Conservation (phyloP, 1,140 invertebrate species). For the Nymphalis io region DNA sequence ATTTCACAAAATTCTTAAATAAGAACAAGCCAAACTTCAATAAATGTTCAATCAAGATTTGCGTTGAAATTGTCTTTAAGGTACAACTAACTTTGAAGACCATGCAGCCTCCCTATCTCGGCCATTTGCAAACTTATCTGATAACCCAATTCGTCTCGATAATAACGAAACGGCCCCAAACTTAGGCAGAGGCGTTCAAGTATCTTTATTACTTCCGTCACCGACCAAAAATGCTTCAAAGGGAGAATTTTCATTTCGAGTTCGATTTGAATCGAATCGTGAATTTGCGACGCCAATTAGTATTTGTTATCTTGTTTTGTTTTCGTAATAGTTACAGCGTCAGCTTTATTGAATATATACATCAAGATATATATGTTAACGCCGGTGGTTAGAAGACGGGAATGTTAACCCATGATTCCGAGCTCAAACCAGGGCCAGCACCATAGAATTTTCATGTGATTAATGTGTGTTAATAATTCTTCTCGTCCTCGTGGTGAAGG, state of each 20-base stretch:
- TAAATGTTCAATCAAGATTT: not conserved
- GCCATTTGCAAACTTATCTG: conserved; percentile 8
- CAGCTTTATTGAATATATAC: not conserved
- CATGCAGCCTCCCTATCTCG: not conserved
- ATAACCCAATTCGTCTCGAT: conserved; percentile 14
- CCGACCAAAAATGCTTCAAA: conserved; percentile 9
- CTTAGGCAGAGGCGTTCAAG: not conserved
- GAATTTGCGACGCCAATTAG: not conserved
- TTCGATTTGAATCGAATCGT: not conserved
- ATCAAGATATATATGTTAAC: too few species aligned
- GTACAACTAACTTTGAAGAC: not conserved
- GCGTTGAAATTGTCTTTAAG: not conserved
- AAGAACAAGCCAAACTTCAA: not conserved
- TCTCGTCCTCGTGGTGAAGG: too few species aligned
- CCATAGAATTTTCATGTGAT: too few species aligned
- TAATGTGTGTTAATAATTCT: too few species aligned
- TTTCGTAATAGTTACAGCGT: not conserved
- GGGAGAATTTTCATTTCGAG: conserved; percentile 1
- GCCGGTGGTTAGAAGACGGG: too few species aligned
- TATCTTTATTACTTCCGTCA: conserved; percentile 14
- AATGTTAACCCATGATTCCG: too few species aligned
- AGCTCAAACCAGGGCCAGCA: too few species aligned
- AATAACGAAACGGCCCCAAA: conserved; percentile 5
- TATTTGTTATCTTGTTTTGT: not conserved
- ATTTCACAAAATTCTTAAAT: too few species aligned